Conservation (phyloP, 2,888 invertebrate genomes). For the Tinea trinotella region DNA sequence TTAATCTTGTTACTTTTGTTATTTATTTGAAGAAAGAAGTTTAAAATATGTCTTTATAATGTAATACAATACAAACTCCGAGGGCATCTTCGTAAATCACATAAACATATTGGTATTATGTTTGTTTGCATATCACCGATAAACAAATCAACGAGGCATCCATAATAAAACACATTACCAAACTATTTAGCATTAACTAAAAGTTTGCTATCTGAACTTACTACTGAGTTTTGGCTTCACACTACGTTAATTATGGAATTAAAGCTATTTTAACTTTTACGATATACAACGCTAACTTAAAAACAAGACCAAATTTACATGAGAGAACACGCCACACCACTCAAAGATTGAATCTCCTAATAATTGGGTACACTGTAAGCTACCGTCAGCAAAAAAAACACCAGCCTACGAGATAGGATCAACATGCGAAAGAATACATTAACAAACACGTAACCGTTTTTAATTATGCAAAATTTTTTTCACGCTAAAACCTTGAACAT, state of each 20-base stretch:
- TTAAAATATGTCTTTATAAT: too few species aligned
- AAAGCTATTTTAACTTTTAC: constrained; percentile 36
- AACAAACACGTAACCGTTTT: constrained; percentile 42
- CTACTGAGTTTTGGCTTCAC: constrained; percentile 33
- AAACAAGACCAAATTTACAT: constrained; percentile 46
- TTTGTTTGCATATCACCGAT: too few species aligned
- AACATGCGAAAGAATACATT: constrained; percentile 52
- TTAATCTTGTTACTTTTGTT: not conserved
- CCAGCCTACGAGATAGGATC: constrained; percentile 45
- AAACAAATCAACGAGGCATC: constrained; percentile 15
- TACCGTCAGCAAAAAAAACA: constrained; percentile 32
- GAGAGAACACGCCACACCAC: constrained; percentile 44
- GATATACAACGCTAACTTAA: constrained; percentile 40
- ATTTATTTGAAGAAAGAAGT: too few species aligned
- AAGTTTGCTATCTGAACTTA: constrained; percentile 25
- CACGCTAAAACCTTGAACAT: constrained; percentile 52
- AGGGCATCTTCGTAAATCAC: too few species aligned
- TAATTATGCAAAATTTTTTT: constrained; percentile 48
- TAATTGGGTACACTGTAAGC: constrained; percentile 43
- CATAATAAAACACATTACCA: too few species aligned
- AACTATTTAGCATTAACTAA: constrained; percentile 24
- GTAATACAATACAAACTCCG: too few species aligned
- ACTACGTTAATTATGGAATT: constrained; percentile 46
- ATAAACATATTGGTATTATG: too few species aligned
- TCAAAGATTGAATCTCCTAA: constrained; percentile 52